Evolutionary conservation across 2,113 vertebrate species (phyloP), one percentile per base, ranked within the genome.

Genomic region (Dryoscopus gambensis): DNA sequence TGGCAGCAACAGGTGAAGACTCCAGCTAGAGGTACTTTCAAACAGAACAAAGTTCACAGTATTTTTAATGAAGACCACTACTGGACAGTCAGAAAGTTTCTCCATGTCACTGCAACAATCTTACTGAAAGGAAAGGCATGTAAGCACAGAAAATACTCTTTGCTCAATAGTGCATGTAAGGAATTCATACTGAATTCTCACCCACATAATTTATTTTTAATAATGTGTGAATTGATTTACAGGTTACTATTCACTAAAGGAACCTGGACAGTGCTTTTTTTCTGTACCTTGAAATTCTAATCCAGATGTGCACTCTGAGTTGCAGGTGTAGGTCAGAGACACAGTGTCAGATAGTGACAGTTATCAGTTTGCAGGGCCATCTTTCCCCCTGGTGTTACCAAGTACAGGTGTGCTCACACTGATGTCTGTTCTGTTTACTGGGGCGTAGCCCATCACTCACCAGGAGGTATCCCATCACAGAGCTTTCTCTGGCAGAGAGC

Each of bases 1-100:
- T 6, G 8, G 25, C 39, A 76, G 25, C 0, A 0, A 25, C 0
- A 0, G 11, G 10, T 21, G 16, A 64, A 35, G 28, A 56, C 25
- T 77, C 53, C 65, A 78, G 15, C 6, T 20, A 13, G 40, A 62
- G 30, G 15, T 62, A 33, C 31, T 44, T 81, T 53, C n/a, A 64
- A 52, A 60, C 7, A 42, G 2, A 80, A 33, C 3, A 3, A 50
- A 47, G 3, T 42, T 64, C 37, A 55, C 31, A 37, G 0, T 28
- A 40, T 33, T 59, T 84, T 53, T 33, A 31, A 62, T 49, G 10
- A 68, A 53, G 52, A 25, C 15, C 23, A 55, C 23, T 55, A 16
- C 7, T 19, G 14, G 33, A 53, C 15, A 47, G 22, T 31, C 17
- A 71, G 50, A 33, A 71, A 50, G 14, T 65, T 77, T 30, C 35